Conservation (phyloP, 2,113 vertebrate genomes). For the Cercopithecus mona region DNA sequence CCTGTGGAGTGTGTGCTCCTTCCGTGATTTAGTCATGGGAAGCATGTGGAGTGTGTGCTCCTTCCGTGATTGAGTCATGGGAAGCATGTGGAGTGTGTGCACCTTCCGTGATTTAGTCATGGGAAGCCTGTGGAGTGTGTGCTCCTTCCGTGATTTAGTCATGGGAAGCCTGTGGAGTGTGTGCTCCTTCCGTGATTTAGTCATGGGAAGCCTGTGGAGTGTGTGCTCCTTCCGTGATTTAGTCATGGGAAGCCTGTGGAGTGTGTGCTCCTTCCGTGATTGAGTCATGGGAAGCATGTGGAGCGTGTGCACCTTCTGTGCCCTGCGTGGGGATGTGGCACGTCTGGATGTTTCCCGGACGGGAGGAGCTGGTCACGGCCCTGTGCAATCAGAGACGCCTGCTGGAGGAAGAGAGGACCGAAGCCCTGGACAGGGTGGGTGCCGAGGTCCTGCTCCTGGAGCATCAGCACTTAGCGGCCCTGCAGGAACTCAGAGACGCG, state of each 20-base stretch:
- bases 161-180: too few relatives aligned
- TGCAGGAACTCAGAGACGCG: slow-evolving; percentile 83
- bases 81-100: too few relatives aligned
- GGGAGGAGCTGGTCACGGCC: slow-evolving; percentile 73
- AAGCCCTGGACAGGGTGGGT: slow-evolving; percentile 83
- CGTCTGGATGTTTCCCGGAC: not conserved
- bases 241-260: not conserved
- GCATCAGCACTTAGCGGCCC: slow-evolving; percentile 83
- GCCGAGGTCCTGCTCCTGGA: slow-evolving; percentile 86
- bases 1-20: not conserved
- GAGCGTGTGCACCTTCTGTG: not conserved
- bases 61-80: too few relatives aligned
- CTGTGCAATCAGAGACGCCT: slow-evolving; percentile 81
- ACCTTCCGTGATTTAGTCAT: too few relatives aligned
- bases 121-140: too few relatives aligned
- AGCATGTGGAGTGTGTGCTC: too few relatives aligned
- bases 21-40: too few relatives aligned
- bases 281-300: too few relatives aligned
- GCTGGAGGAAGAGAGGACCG: slow-evolving; percentile 85
- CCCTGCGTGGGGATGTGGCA: not conserved
- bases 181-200: too few relatives aligned
- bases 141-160: too few relatives aligned
- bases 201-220: too few relatives aligned
- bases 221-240: not conserved
- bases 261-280: not conserved